A percentile compares a stretch with the other conserved stretches of the same genome.
These are phyloP conservation scores for Atta colombica DNA, from an alignment of 1,140 invertebrate species.

Conservation along the genomic window DNA sequence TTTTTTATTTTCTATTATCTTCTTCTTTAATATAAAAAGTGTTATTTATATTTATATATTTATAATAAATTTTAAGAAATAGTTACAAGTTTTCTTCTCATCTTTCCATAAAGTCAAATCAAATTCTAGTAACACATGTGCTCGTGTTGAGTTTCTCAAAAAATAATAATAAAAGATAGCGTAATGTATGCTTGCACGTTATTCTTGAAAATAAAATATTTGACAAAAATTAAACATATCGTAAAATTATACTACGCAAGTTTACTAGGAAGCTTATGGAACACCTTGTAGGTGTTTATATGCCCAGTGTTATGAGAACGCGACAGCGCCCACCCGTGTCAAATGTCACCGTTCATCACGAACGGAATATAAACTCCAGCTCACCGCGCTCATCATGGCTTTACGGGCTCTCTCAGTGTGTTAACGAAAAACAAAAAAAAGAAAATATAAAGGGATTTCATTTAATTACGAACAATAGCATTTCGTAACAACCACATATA, in stretches of 20 bases:
- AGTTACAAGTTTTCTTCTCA: not conserved
- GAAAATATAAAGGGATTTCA: conserved; percentile 22
- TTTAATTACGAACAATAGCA: conserved; percentile 52
- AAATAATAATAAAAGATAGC: not conserved
- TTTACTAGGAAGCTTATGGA: conserved; percentile 25
- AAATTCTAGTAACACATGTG: not conserved
- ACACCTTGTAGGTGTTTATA: conserved; percentile 50
- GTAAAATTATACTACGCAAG: not conserved
- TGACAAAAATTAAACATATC: not conserved
- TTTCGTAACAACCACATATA: not conserved
- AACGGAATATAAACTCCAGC: conserved; percentile 35
- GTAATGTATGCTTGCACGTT: not conserved
- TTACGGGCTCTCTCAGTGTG: conserved; percentile 41
- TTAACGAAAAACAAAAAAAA: not conserved
- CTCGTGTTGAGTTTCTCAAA: not conserved
- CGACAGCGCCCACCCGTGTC: conserved; percentile 52
- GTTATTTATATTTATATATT: not conserved
- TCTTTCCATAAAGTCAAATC: not conserved
- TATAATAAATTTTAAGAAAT: not conserved
- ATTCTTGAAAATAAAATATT: conserved; percentile 23
- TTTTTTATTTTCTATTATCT: not conserved
- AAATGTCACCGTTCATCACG: conserved; percentile 56
- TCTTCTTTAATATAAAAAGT: not conserved
- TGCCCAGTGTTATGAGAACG: conserved; percentile 37
- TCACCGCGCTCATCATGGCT: conserved; percentile 33